Base-by-base conservation (phyloP, 2,797 vertebrate species). In the Sebastes hopkinsi region DNA sequence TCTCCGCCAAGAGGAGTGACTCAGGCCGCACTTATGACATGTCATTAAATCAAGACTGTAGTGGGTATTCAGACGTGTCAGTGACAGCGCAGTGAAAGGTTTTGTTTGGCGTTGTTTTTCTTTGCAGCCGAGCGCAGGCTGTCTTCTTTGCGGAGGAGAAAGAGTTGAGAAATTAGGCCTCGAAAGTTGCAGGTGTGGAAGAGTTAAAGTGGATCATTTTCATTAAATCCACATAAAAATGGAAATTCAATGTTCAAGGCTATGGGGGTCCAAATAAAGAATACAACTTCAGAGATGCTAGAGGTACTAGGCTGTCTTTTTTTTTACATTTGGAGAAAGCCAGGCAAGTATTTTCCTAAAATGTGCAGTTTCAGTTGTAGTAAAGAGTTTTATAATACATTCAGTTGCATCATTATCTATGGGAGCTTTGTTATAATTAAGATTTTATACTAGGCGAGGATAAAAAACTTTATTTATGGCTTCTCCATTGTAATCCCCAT, bases 61-160 rank as follows among this genome's bases (percentile, higher is more conserved):
- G 85, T 69, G 58, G 80, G 89, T 90, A 92, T 92, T 89, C 91
- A 87, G 87, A 92, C 58, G 86, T 90, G 92, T 88, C 80, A 82
- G 80, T 92, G 90, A 94, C 88, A 90, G 89, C 82, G 74, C 23
- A 83, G 79, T 93, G 86, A 93, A 87, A 92, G 86, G 85, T 94
- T 94, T 92, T 88, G 82, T 72, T 88, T 90, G 64, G 78, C 29
- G 0, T 46, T 90, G 87, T 88, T 88, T 86, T 87, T 82, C 87
- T 87, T 88, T 72, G 55, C 72, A 61, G 80, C 46, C 1, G 52
- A 46, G 34, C 6, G 67, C 8, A 34, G 55, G 36, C 65, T 23
- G 60, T 16, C 18, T 70, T 68, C 75, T 36, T 13, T 32, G 34
- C 4, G 20, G n/a, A 30, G 6, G 9, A 64, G 14, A 56, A 6